Evolutionary conservation across 1,140 invertebrate genomes (phyloP).

Genomic region (Papilio machaon): DNA sequence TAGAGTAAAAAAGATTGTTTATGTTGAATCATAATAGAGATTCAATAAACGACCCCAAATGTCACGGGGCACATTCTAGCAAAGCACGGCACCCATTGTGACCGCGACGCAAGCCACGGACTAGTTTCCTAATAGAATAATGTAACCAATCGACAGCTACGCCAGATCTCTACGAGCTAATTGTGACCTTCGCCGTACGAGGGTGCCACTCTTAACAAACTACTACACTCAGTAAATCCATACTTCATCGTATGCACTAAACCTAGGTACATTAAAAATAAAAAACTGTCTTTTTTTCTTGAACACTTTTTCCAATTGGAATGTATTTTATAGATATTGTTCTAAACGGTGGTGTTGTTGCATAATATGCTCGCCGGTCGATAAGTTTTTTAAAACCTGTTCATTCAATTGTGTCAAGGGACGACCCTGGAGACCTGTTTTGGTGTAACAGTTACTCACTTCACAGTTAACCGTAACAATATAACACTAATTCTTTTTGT

Average conservation of each 20-base stretch:
- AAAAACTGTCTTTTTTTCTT: not conserved
- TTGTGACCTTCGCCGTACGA: not conserved
- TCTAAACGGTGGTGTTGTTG: not conserved
- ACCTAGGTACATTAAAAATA: not conserved
- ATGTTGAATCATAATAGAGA: not conserved
- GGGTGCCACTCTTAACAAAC: not conserved
- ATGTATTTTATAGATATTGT: not conserved
- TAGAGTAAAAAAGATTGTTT: not conserved
- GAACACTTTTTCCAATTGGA: not conserved
- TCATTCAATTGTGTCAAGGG: slow-evolving; percentile 47
- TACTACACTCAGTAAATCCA: not conserved
- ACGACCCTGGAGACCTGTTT: slow-evolving; percentile 43
- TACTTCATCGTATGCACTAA: not conserved
- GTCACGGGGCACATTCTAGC: slow-evolving; percentile 13
- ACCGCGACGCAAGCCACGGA: not conserved
- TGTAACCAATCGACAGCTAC: slow-evolving; percentile 20
- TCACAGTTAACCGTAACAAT: slow-evolving; percentile 23
- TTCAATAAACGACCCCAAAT: not conserved
- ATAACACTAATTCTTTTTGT: not conserved
- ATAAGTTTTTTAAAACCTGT: slow-evolving; percentile 39
- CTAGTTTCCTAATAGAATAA: slow-evolving; percentile 13
- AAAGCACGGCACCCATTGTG: not conserved
- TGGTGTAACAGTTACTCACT: slow-evolving; percentile 32
- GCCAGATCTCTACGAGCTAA: slow-evolving; percentile 14
- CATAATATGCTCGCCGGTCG: slow-evolving; percentile 13